Base-by-base conservation (phyloP, 2,113 vertebrate species). In the Chunga burmeisteri region DNA sequence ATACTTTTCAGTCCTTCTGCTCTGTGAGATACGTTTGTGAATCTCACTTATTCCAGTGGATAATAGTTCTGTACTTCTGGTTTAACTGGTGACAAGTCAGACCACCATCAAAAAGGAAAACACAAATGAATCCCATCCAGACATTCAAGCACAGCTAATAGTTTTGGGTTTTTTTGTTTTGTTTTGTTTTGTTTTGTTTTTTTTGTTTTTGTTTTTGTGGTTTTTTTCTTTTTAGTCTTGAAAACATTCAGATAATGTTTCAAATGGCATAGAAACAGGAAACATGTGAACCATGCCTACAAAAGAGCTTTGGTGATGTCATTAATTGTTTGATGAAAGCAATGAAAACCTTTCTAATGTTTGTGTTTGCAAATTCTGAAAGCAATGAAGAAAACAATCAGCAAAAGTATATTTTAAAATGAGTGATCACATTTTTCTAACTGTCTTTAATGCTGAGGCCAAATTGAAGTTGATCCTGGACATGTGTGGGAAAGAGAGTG, bases 41-140 rank as follows among this genome's bases (percentile, higher is more conserved):
- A 62, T 70, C 68, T 86, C 38, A 40, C 14, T 90, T 65, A 81
- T 86, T 56, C 79, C 49, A 18, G 71, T 72, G 42, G 71, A 81
- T 32, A 94, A 61, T 38, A 96, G 71, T 73, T 96, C 42, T 74
- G 70, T 65, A 97, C 88, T 88, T 96, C 84, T 94, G 49, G 52
- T 77, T 75, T 86, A 85, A 80, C 62, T 56, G 59, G 27, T 94
- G 73, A 83, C 81, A 95, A 90, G 47, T 84, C 73, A 94, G 74
- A 91, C 92, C 49, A 89, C 19, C 81, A 93, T 91, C 88, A 83
- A 94, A 94, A 94, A 75, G 25, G 16, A 84, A 90, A 95, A 59
- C 30, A 85, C 26, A 66, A 88, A 88, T 78, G 19, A 96, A 93
- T 70, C 68, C 9, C 18, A 96, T 75, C 22, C 22, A 85, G 47